Evolutionary conservation across 1,140 invertebrate species (phyloP).

Genomic region (Odontomachus brunneus): DNA sequence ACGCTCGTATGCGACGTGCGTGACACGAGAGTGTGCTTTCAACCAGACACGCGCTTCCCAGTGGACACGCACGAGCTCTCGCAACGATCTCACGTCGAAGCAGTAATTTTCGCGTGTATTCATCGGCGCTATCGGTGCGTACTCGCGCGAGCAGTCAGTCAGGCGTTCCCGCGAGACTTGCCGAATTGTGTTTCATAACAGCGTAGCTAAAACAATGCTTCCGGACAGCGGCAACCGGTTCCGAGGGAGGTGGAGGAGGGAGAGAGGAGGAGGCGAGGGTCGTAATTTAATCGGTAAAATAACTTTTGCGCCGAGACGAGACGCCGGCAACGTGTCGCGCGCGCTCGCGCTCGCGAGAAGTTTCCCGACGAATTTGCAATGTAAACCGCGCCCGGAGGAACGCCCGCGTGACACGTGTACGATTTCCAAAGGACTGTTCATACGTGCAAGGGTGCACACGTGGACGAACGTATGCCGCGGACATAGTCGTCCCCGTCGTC

Average conservation of each 20-base stretch:
- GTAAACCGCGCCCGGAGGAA: constrained; percentile 82
- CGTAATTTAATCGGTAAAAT: constrained; percentile 81
- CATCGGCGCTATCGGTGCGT: too few relatives aligned
- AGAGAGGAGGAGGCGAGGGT: too few relatives aligned
- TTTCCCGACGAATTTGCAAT: constrained; percentile 83
- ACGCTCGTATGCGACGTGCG: too few relatives aligned
- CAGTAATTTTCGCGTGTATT: too few relatives aligned
- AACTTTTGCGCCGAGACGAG: constrained; percentile 76
- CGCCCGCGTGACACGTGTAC: constrained; percentile 75
- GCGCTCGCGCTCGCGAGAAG: constrained; percentile 68
- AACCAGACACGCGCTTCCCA: too few relatives aligned
- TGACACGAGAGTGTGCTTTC: too few relatives aligned
- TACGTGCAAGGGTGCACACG: neutral
- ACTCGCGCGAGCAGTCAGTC: too few relatives aligned
- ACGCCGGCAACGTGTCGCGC: constrained; percentile 63
- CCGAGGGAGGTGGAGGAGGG: too few relatives aligned
- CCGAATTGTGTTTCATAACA: constrained; percentile 40
- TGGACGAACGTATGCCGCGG: neutral
- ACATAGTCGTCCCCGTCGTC: neutral
- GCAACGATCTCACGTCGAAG: too few relatives aligned
- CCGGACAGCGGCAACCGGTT: constrained; percentile 35
- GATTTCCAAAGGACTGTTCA: constrained; percentile 61
- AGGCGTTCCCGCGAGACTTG: neutral
- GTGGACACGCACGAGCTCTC: too few relatives aligned
- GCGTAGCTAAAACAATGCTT: constrained; percentile 32